Evolutionary conservation across 1,140 invertebrate genomes (phyloP).

Genomic region (Eupeodes corollae): DNA sequence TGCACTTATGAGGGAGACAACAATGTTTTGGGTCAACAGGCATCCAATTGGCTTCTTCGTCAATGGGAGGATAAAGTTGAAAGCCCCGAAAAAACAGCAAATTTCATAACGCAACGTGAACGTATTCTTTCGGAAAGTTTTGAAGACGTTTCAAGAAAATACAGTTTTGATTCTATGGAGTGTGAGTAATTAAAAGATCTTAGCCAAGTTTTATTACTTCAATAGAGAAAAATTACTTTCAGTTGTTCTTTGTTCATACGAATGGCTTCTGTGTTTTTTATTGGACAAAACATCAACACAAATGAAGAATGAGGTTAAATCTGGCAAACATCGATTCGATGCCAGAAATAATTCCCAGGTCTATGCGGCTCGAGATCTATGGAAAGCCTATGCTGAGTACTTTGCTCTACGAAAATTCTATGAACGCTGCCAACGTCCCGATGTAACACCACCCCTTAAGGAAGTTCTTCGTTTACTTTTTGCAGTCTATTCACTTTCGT

Average conservation of each 20-base stretch:
- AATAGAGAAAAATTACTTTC: constrained; percentile 23
- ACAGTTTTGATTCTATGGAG: constrained; percentile 42
- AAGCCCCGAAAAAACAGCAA: constrained; percentile 51
- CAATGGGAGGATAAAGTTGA: constrained; percentile 45
- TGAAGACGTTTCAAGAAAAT: constrained; percentile 26
- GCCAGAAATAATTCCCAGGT: constrained; percentile 73
- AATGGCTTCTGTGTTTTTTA: constrained; percentile 76
- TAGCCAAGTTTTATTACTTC: constrained; percentile 1
- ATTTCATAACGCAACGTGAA: constrained; percentile 46
- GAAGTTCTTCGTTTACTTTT: constrained; percentile 53
- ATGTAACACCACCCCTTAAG: constrained; percentile 40
- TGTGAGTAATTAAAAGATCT: constrained; percentile 53
- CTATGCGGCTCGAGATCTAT: constrained; percentile 62
- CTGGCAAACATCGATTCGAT: constrained; percentile 55
- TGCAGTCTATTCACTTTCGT: constrained; percentile 58
- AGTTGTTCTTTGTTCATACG: constrained; percentile 62
- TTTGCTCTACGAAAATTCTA: constrained; percentile 48
- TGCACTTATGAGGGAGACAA: constrained; percentile 95
- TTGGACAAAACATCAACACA: constrained; percentile 55
- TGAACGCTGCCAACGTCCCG: constrained; percentile 39
- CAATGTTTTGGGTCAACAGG: constrained; percentile 88
- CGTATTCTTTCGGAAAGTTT: constrained; percentile 44
- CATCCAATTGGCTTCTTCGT: constrained; percentile 76
- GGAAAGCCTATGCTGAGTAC: constrained; percentile 64
- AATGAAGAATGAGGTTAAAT: constrained; percentile 43